Evolutionary conservation across 2,888 invertebrate genomes (phyloP).

Genomic region (Bugulina stolonifera): DNA sequence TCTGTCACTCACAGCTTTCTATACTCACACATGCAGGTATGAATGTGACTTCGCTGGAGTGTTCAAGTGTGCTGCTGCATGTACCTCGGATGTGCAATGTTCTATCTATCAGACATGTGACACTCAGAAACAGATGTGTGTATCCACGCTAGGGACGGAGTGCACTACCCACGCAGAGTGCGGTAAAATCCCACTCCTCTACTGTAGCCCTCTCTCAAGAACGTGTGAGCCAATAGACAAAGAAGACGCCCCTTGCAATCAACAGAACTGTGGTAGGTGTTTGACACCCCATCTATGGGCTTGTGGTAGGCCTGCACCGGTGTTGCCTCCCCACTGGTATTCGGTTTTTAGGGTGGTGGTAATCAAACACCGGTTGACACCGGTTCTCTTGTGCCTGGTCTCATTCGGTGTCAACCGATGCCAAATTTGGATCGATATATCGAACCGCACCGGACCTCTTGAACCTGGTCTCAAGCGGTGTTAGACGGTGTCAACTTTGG

Average conservation of each 20-base stretch:
- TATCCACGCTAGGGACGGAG: neutral
- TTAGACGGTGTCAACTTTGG: too few relatives aligned
- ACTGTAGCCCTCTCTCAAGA: neutral
- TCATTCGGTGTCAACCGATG: too few relatives aligned
- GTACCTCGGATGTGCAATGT: neutral
- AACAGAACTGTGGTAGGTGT: constrained; percentile 1
- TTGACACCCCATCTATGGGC: too few relatives aligned
- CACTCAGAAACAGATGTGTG: neutral
- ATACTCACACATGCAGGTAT: neutral
- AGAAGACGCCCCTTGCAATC: neutral
- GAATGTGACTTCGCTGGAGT: neutral
- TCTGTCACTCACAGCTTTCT: too few relatives aligned
- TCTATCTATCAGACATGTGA: constrained; percentile 10
- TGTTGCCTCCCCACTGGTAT: too few relatives aligned
- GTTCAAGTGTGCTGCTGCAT: neutral
- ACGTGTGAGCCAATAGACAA: neutral
- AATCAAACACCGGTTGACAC: too few relatives aligned
- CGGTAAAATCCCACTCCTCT: neutral
- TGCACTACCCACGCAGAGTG: neutral
- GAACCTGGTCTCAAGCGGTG: too few relatives aligned
- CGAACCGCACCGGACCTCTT: too few relatives aligned
- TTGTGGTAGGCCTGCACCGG: too few relatives aligned
- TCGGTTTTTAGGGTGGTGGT: too few relatives aligned
- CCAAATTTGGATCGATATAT: too few relatives aligned
- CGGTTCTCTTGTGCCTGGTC: too few relatives aligned